phyloP scores from a whole-genome alignment of 2,113 vertebrate species.

The Pogona vitticeps region DNA sequence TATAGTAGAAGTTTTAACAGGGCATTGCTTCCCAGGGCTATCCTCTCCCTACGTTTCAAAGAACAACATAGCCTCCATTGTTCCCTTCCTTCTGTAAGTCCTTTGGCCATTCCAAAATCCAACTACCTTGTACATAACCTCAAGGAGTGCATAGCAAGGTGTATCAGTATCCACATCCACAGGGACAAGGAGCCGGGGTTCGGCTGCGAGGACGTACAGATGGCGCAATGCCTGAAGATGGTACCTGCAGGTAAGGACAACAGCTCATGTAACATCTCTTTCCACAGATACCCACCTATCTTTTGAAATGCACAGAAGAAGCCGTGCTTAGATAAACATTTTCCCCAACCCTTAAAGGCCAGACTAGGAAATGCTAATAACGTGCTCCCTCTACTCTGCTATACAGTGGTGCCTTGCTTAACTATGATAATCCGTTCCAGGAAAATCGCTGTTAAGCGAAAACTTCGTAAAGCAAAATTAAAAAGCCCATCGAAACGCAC shows the following conservation, averaged over 20 bases:
- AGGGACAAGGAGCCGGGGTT: conserved; percentile 92
- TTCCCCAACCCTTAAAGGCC: not conserved
- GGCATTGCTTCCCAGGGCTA: too few relatives aligned
- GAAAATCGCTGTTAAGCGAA: too few relatives aligned
- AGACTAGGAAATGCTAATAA: too few relatives aligned
- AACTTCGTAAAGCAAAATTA: too few relatives aligned
- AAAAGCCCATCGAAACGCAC: too few relatives aligned
- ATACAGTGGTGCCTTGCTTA: too few relatives aligned
- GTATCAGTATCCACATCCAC: conserved; percentile 93
- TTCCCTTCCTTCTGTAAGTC: not conserved
- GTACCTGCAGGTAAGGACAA: conserved; percentile 77
- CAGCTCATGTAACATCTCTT: not conserved
- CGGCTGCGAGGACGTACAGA: conserved; percentile 91
- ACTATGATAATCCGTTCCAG: too few relatives aligned
- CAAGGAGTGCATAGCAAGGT: conserved; percentile 93
- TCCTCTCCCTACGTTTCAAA: not conserved
- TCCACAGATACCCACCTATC: not conserved
- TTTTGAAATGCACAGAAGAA: not conserved
- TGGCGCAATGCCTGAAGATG: conserved; percentile 96
- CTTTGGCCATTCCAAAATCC: fast-evolving
- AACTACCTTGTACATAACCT: conserved; percentile 92
- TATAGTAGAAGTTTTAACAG: not conserved
- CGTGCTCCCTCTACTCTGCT: too few relatives aligned
- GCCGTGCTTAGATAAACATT: not conserved
- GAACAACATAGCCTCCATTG: not conserved